Conservation (phyloP, 2,888 invertebrate species). For the Zeuzera pyrina region DNA sequence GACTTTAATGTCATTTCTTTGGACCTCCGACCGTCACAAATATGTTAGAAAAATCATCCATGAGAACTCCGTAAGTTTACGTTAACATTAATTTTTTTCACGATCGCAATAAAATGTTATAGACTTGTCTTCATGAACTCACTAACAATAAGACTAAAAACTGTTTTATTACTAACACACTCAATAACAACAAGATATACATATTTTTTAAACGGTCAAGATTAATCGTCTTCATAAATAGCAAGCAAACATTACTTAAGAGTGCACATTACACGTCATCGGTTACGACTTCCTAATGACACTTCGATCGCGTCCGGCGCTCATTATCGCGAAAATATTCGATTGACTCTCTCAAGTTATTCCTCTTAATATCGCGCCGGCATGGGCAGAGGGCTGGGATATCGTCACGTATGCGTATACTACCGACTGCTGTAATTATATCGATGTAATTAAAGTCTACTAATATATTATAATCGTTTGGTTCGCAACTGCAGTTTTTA, state of each 20-base stretch:
- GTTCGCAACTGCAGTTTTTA: constrained; percentile 63
- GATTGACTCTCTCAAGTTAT: constrained; percentile 64
- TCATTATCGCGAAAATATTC: constrained; percentile 69
- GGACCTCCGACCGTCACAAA: constrained; percentile 31
- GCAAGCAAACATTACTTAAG: constrained; percentile 52
- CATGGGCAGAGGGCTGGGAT: too few relatives aligned
- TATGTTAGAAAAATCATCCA: constrained; percentile 30
- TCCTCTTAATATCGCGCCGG: constrained; percentile 65
- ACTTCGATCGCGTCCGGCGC: constrained; percentile 63
- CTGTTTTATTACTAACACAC: too few relatives aligned
- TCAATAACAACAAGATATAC: too few relatives aligned
- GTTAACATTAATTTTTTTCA: neutral
- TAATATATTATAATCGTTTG: constrained; percentile 73
- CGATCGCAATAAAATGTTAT: too few relatives aligned
- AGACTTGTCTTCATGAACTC: too few relatives aligned
- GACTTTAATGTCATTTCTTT: constrained; percentile 40
- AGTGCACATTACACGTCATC: constrained; percentile 54
- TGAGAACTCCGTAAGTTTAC: constrained; percentile 21
- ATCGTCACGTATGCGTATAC: constrained; percentile 66
- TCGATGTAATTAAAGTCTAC: constrained; percentile 68
- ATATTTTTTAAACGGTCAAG: too few relatives aligned
- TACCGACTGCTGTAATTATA: constrained; percentile 68
- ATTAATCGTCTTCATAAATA: constrained; percentile 51
- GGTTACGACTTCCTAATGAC: constrained; percentile 71
- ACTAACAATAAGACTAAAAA: too few relatives aligned